Evolutionary conservation across 2,888 invertebrate genomes (phyloP).

Genomic region (Synanthedon myopaeformis): DNA sequence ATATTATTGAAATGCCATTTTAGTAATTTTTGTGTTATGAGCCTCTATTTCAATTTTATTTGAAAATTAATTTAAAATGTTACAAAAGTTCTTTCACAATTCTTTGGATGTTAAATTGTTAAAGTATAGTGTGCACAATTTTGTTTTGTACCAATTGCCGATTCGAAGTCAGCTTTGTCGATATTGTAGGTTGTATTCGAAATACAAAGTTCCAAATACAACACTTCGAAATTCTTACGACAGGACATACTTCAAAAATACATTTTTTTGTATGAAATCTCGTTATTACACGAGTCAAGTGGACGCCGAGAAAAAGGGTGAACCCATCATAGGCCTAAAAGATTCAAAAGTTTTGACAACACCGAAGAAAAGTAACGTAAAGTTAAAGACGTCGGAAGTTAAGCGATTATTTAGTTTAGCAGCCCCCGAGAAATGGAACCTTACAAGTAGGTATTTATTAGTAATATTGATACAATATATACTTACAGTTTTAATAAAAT

Average conservation of each 20-base stretch:
- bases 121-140: conserved; percentile 30
- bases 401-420: conserved; percentile 69
- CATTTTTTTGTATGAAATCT: conserved; percentile 31
- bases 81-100: conserved; percentile 42
- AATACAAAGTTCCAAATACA: conserved; percentile 29
- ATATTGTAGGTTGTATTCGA: conserved; percentile 51
- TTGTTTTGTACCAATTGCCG: conserved; percentile 30
- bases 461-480: too few species aligned
- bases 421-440: conserved; percentile 74
- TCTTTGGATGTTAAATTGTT: conserved; percentile 39
- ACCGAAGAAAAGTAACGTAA: conserved; percentile 51
- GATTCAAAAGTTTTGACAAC: conserved; percentile 29
- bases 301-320: conserved; percentile 44
- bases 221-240: conserved; percentile 32
- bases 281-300: conserved; percentile 50
- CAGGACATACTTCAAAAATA: conserved; percentile 32
- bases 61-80: conserved; percentile 32
- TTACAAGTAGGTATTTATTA: conserved; percentile 46
- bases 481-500: too few species aligned
- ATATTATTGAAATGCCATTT: too few species aligned
- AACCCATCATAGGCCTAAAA: conserved; percentile 27
- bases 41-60: not conserved
- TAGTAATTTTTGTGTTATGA: too few species aligned
- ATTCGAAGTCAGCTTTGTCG: conserved; percentile 35
- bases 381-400: conserved; percentile 67